Percentiles rank a stretch among this genome's conserved stretches.
These are phyloP conservation scores for Pycnonotus jocosus DNA, from an alignment of 2,113 vertebrate genomes.

Conservation along the genomic window DNA sequence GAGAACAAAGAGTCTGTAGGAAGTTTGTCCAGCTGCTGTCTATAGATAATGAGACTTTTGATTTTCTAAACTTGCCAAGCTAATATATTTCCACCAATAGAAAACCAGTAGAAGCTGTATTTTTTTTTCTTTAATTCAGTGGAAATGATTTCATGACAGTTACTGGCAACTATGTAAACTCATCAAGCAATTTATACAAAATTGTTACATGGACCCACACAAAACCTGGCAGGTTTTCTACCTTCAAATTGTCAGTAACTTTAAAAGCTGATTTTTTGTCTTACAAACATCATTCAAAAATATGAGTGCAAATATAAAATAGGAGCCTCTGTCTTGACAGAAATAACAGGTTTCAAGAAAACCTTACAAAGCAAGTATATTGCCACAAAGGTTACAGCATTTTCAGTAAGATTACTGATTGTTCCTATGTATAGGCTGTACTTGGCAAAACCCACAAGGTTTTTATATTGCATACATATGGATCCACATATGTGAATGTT, in stretches of 20 bases:
- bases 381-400: background rate
- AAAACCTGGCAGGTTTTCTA: background rate
- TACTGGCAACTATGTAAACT: background rate
- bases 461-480: background rate
- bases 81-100: background rate
- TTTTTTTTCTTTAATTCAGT: background rate
- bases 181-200: background rate
- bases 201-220: background rate
- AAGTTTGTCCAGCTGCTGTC: background rate
- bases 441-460: background rate
- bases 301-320: background rate
- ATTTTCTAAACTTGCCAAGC: background rate
- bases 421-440: background rate
- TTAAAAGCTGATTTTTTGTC: background rate
- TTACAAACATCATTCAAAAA: background rate
- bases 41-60: background rate
- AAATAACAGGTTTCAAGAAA: background rate
- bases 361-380: background rate
- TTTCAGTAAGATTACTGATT: background rate
- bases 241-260: background rate
- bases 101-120: background rate
- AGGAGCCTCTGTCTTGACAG: background rate
- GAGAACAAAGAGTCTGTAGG: background rate
- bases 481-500: background rate
- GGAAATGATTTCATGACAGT: background rate